Evolutionary conservation across 1,140 invertebrate genomes (phyloP), one percentile per base, ranked within the genome.

Genomic region (Caerostris darwini): DNA sequence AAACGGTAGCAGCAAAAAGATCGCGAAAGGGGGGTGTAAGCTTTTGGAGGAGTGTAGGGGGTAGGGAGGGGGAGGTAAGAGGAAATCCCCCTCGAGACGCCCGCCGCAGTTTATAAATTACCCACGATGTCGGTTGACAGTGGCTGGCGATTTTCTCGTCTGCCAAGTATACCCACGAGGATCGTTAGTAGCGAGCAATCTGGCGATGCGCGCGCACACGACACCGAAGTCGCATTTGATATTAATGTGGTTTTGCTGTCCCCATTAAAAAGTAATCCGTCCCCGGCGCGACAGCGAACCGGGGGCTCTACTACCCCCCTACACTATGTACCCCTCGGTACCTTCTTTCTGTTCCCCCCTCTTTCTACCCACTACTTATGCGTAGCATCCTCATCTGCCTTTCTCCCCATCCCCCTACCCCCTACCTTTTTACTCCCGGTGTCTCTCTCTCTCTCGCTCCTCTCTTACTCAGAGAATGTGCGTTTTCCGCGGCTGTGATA

Each of bases 161-260:
- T 89, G 58, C 89, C 69, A 91, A 93, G 89, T 83, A 95, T 94
- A 61, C 93, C 89, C 94, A 34, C 34, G 90, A 93, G 90, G 93
- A 92, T 94, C 93, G 94, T 94, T 94, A 95, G 86, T 71, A 94
- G 50, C 90, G 81, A 89, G 57, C 83, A 87, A 94, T 94, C 93
- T 67, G 90, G 85, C 50, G 90, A 82, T 86, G 89, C 90, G 83
- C 77, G 93, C 91, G 90, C 81, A 91, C n/a, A 19, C 92, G 69
- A 95, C 95, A 95, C 64, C 90, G 92, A 95, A 95, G 94, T 82
- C 94, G 94, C 95, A 95, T 95, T 95, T 95, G 94, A 93, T 95
- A 95, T 95, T 95, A 95, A 95, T 95, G 95, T 95, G 95, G 95
- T 95, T 95, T 95, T 94, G 94, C 86, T 95, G 95, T 95, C 94